Evolutionary conservation across 2,113 vertebrate genomes (phyloP).

Genomic region (Tapirus terrestris): DNA sequence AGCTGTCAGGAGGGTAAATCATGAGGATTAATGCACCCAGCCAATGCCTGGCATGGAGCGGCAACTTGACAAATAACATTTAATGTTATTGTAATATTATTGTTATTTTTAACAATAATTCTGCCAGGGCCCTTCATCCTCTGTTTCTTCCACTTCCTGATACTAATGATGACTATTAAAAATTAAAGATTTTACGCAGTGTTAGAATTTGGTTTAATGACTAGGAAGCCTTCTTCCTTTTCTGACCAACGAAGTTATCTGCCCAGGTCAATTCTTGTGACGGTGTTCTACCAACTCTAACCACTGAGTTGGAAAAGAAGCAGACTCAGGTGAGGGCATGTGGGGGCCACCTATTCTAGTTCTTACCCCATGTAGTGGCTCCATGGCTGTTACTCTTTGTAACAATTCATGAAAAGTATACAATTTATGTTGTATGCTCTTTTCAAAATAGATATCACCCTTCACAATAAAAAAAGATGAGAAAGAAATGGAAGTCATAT

Average conservation of each 20-base stretch:
- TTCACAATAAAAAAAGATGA: not conserved
- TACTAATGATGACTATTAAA: not conserved
- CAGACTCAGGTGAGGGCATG: not conserved
- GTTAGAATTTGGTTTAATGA: not conserved
- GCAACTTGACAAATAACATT: not conserved
- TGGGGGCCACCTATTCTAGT: not conserved
- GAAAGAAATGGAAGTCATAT: not conserved
- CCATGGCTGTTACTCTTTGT: not conserved
- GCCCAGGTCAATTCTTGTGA: not conserved
- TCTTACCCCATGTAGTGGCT: not conserved
- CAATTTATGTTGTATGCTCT: not conserved
- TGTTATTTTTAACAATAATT: not conserved
- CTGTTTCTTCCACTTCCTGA: not conserved
- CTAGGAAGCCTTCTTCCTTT: not conserved
- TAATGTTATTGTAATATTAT: not conserved
- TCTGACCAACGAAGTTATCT: not conserved
- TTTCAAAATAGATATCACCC: not conserved
- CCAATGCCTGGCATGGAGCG: fast-evolving
- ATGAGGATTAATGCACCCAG: not conserved
- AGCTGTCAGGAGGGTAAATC: not conserved
- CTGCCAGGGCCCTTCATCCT: not conserved
- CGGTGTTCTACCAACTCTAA: not conserved
- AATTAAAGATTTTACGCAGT: not conserved
- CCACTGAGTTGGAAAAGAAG: not conserved
- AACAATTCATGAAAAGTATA: not conserved